These are phyloP conservation scores for Drosophila nasuta DNA, from an alignment of 1,140 invertebrate genomes.

Conservation along the genomic window DNA sequence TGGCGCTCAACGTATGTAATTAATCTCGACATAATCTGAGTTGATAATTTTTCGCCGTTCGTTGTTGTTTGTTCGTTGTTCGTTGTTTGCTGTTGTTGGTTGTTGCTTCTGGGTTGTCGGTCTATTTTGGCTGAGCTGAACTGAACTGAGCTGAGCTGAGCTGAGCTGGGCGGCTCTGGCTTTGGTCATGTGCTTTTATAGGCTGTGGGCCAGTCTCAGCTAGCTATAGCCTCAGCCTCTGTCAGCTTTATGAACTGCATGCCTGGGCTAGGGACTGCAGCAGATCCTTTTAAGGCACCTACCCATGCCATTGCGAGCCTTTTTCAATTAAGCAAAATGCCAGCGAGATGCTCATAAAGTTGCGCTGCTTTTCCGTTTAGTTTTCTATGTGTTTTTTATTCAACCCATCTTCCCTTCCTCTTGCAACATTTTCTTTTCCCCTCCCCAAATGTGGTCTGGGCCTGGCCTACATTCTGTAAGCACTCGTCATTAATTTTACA, in stretches of 20 bases:
- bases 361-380: slow-evolving; percentile 40
- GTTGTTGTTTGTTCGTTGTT: slow-evolving; percentile 52
- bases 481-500: slow-evolving; percentile 60
- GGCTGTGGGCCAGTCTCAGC: slow-evolving; percentile 18
- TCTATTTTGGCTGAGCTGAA: slow-evolving; percentile 69
- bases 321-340: slow-evolving; percentile 82
- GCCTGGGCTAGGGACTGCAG: slow-evolving; percentile 64
- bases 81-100: slow-evolving; percentile 34
- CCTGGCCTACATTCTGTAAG: slow-evolving; percentile 52
- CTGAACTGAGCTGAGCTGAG: slow-evolving; percentile 30
- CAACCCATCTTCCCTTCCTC: neutral
- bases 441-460: slow-evolving; percentile 32
- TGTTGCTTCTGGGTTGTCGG: slow-evolving; percentile 48
- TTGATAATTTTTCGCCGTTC: slow-evolving; percentile 79
- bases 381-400: slow-evolving; percentile 12
- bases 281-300: slow-evolving; percentile 71
- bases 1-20: slow-evolving; percentile 82
- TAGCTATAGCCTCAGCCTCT: slow-evolving; percentile 17
- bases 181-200: slow-evolving; percentile 82
- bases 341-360: slow-evolving; percentile 76
- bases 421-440: neutral
- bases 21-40: slow-evolving; percentile 83
- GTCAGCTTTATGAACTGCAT: slow-evolving; percentile 74
- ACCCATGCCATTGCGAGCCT: slow-evolving; percentile 59
- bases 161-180: slow-evolving; percentile 32